Percentiles rank a stretch among this genome's conserved stretches.
Evolutionary conservation across 2,888 invertebrate species (phyloP).

Genomic region (Vesta saturnalis): DNA sequence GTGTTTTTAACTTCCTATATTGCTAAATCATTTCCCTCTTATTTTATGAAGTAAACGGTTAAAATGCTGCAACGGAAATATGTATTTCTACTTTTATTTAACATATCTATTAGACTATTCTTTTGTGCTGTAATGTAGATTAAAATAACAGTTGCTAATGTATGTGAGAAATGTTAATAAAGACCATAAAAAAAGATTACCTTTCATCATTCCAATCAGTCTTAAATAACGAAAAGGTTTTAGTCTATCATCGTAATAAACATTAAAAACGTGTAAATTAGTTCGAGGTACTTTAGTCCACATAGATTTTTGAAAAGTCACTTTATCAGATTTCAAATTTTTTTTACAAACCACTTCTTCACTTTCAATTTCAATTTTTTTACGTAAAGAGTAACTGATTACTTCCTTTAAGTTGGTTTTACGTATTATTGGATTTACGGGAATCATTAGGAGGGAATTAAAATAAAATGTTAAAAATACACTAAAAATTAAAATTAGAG

Average conservation of each 20-base stretch:
- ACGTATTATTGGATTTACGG: slow-evolving; percentile 10
- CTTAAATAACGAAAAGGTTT: slow-evolving; percentile 49
- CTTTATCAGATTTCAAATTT: background rate
- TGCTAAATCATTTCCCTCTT: too few species aligned
- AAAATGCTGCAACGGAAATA: too few species aligned
- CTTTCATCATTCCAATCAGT: slow-evolving; percentile 55
- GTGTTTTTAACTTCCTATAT: too few species aligned
- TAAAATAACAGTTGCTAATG: background rate
- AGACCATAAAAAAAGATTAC: slow-evolving; percentile 24
- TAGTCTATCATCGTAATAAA: slow-evolving; percentile 34
- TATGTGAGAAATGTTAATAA: background rate
- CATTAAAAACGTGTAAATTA: slow-evolving; percentile 31
- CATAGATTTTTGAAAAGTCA: slow-evolving; percentile 10
- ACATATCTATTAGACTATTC: too few species aligned
- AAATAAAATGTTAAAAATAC: slow-evolving; percentile 29
- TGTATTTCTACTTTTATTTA: too few species aligned
- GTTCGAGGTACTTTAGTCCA: slow-evolving; percentile 31
- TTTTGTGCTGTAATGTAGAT: too few species aligned
- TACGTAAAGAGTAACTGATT: slow-evolving; percentile 69
- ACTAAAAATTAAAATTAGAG: slow-evolving; percentile 28
- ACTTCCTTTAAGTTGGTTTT: slow-evolving; percentile 64
- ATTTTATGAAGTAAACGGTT: too few species aligned
- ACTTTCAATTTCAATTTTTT: slow-evolving; percentile 65
- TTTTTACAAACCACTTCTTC: slow-evolving; percentile 59
- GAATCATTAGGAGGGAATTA: slow-evolving; percentile 21